Evolutionary conservation across 2,888 invertebrate genomes (phyloP), one percentile per base, ranked within the genome.

Genomic region (Hypomecis atomaria): DNA sequence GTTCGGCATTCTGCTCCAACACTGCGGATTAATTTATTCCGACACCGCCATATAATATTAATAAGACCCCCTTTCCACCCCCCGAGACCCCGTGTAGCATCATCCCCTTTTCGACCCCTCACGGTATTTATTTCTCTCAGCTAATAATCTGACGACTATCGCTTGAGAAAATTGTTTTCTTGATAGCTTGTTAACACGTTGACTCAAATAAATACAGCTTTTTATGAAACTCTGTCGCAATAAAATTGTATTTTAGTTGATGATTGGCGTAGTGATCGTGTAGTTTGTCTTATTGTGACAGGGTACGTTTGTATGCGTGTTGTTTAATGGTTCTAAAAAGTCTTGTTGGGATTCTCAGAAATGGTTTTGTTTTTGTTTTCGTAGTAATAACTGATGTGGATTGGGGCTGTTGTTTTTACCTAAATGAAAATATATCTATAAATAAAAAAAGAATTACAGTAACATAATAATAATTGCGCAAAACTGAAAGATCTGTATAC

Each of bases 1-100:
- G 83, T 86, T 78, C 79, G 74, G 78, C 78, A 76, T 78, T 78
- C 72, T 76, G 77, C 65, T 69, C 77, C 76, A 76, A 78, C 79
- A 75, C 78, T 73, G 70, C 67, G 77, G 79, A 86, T 86, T 87
- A 88, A 87, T 88, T 87, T 85, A 85, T 84, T 84, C 80, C 71
- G 72, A 78, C 78, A 78, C 77, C 75, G 72, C 69, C 58, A 74
- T 74, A 78, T 77, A 73, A 76, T 80, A 77, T 79, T 84, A 83
- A 84, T 65, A 65, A 65, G 60, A 65, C 56, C 48, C 63, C 59
- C 53, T 47, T 54, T 40, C 45, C 64, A 11, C 34, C 43, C 7
- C 13, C n/a, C 9, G 23, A 9, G 33, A 49, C 50, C 64, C 44
- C 37, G 33, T 10, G 50, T 45, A 40, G n/a, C 44, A 55, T 54